phyloP scores from a whole-genome alignment of 2,113 vertebrate genomes.

The Jaculus jaculus region DNA sequence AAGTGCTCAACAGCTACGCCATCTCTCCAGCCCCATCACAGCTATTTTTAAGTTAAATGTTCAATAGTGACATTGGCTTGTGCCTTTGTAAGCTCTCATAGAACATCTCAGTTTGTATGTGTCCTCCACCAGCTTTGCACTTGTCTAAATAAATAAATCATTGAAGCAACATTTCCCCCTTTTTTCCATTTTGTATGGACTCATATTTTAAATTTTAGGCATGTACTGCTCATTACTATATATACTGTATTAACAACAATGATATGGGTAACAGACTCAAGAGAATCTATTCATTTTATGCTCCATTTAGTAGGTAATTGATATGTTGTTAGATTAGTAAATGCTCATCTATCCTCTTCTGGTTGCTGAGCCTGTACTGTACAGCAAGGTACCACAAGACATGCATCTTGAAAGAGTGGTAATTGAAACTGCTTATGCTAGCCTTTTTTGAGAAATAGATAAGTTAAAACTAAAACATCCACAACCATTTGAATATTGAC shows the following conservation, averaged over 20 bases:
- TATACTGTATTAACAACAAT: background rate
- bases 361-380: background rate
- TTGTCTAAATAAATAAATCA: background rate
- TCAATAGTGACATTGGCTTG: background rate
- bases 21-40: too few relatives aligned
- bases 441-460: conserved; percentile 29
- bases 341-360: conserved; percentile 1
- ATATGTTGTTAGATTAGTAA: conserved; percentile 9
- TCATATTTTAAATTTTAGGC: background rate
- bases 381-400: background rate
- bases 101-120: background rate
- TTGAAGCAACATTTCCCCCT: background rate
- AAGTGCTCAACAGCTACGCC: too few relatives aligned
- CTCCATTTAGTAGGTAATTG: conserved; percentile 67
- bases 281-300: conserved; percentile 68
- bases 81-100: background rate
- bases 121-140: background rate
- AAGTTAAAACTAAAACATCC: conserved; percentile 44
- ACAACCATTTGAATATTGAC: conserved; percentile 2
- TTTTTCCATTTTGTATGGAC: background rate
- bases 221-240: conserved; percentile 5
- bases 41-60: background rate
- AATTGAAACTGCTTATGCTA: conserved; percentile 29
- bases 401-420: conserved; percentile 7
- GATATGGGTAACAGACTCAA: conserved; percentile 24